Percentiles rank a stretch among this genome's conserved stretches.
These are phyloP conservation scores for Nothobranchius kuhntae DNA, from an alignment of 2,113 vertebrate species.

Conservation along the genomic window DNA sequence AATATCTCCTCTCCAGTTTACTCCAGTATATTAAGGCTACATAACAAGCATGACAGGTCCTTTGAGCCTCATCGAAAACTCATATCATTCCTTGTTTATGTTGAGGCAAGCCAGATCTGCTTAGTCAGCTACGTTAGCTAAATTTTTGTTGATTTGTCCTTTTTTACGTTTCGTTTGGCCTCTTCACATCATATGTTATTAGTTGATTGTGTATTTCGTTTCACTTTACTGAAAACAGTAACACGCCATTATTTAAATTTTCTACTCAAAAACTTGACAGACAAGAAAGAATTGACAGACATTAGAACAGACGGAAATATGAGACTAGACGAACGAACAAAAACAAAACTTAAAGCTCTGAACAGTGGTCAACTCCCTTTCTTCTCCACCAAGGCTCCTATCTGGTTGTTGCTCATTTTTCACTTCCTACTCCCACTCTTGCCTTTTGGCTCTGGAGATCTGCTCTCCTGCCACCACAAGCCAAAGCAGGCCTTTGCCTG, in stretches of 20 bases:
- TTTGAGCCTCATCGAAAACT: constrained; percentile 11
- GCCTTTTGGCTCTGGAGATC: constrained; percentile 44
- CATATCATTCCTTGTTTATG: constrained; percentile 31
- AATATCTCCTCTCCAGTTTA: no score
- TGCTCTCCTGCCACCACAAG: constrained; percentile 60
- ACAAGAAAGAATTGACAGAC: not conserved
- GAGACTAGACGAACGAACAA: constrained; percentile 12
- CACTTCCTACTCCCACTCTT: constrained; percentile 46
- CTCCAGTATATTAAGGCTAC: no score
- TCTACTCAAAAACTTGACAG: not conserved
- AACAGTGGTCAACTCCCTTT: constrained; percentile 42
- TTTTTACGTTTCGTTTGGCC: not conserved
- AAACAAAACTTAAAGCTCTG: constrained; percentile 19
- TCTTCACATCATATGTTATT: constrained; percentile 15
- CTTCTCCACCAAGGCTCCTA: constrained; percentile 27
- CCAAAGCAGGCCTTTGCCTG: constrained; percentile 55
- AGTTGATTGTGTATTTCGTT: constrained; percentile 4
- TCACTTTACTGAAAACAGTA: not conserved
- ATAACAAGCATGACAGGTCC: not conserved
- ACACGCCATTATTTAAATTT: not conserved
- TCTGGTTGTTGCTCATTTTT: constrained; percentile 63
- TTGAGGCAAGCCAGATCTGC: not conserved
- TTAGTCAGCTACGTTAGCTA: not conserved
- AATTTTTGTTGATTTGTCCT: not conserved
- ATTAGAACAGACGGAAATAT: constrained; percentile 16